phyloP scores from a whole-genome alignment of 1,140 invertebrate species.

The Lepidurus apus region DNA sequence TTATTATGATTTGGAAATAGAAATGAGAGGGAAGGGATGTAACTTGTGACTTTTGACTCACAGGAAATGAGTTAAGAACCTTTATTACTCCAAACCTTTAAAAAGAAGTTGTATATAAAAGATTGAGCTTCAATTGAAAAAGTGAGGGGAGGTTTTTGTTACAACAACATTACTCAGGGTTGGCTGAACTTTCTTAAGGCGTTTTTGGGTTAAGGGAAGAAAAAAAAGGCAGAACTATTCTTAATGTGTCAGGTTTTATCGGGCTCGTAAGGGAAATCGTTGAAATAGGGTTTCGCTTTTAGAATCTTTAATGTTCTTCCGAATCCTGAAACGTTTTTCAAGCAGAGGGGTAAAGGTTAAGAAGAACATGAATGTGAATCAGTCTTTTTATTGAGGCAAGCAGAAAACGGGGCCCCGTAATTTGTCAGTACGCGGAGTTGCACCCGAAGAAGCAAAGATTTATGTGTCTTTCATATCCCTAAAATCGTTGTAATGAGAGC shows the following conservation, averaged over 20 bases:
- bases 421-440: not conserved
- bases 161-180: not conserved
- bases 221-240: constrained; percentile 6
- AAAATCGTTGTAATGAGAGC: not conserved
- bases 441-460: not conserved
- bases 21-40: not conserved
- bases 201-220: not conserved
- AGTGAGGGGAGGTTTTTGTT: not conserved
- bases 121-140: not conserved
- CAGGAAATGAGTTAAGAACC: not conserved
- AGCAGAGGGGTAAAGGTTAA: not conserved
- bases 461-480: not conserved
- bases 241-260: constrained; percentile 9
- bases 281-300: constrained; percentile 13
- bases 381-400: not conserved
- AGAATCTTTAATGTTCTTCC: not conserved
- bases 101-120: not conserved
- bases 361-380: constrained; percentile 12
- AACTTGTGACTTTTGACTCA: not conserved
- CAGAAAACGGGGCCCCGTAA: not conserved
- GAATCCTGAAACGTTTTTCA: not conserved
- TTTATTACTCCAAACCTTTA: not conserved
- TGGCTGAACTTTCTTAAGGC: not conserved
- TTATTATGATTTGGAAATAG: not conserved
- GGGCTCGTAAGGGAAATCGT: constrained; percentile 13